Percentiles rank a stretch among this genome's conserved stretches.
Conservation (phyloP, 2,113 vertebrate species). For the Urocynchramus pylzowi region DNA sequence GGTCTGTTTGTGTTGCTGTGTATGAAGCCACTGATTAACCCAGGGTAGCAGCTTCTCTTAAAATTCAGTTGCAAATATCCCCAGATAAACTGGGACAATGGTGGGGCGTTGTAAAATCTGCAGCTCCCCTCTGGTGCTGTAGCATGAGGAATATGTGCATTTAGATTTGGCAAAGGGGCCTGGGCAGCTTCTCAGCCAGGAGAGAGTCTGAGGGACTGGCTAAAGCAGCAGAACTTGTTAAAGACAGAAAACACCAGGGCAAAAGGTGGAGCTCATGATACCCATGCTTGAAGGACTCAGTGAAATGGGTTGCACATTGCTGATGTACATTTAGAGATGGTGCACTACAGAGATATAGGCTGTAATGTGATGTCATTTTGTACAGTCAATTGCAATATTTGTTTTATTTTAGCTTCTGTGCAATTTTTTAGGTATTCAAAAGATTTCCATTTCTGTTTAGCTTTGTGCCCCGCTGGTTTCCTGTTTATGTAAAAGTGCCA, state of each 20-base stretch:
- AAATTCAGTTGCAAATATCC: background rate
- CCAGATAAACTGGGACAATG: background rate
- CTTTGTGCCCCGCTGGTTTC: background rate
- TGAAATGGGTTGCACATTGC: background rate
- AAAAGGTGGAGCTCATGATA: background rate
- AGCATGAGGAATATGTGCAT: rapidly evolving
- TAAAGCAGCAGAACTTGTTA: background rate
- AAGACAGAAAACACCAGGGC: background rate
- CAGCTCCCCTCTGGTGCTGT: background rate
- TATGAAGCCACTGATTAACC: background rate
- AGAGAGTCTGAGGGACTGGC: background rate
- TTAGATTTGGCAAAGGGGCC: background rate
- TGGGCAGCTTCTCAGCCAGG: rapidly evolving
- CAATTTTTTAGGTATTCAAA: background rate
- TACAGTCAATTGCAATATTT: background rate
- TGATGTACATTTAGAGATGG: background rate
- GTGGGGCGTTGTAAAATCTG: background rate
- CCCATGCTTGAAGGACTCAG: background rate
- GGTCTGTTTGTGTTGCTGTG: background rate
- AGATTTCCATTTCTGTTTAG: background rate
- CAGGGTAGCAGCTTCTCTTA: background rate
- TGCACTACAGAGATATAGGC: rapidly evolving
- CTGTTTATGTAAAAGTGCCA: background rate
- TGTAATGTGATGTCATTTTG: background rate
- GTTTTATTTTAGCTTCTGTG: background rate